A percentile compares a stretch with the other conserved stretches of the same genome.
These are phyloP conservation scores for Prorops nasuta DNA, from an alignment of 1,140 invertebrate genomes.

Conservation along the genomic window DNA sequence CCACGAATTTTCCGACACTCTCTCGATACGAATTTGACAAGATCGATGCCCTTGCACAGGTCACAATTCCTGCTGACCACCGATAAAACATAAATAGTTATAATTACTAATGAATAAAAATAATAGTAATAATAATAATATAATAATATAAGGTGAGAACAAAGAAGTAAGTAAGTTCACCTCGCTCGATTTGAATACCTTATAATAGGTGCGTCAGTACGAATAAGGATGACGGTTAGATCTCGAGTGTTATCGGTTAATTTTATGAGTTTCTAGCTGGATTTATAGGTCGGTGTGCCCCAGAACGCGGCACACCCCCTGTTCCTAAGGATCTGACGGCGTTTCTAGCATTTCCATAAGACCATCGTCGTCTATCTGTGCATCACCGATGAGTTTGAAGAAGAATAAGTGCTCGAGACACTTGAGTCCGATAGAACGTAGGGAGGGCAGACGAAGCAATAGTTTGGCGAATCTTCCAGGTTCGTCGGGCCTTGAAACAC, in stretches of 20 bases:
- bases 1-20: slow-evolving; percentile 8
- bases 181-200: not conserved
- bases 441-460: slow-evolving; percentile 85
- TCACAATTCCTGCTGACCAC: not conserved
- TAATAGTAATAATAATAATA: not conserved
- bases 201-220: too few relatives aligned
- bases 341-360: slow-evolving; percentile 71
- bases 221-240: not conserved
- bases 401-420: slow-evolving; percentile 95
- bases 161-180: slow-evolving; percentile 18
- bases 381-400: slow-evolving; percentile 85
- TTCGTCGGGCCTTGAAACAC: slow-evolving; percentile 82
- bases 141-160: not conserved
- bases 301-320: slow-evolving; percentile 43
- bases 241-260: not conserved
- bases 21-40: slow-evolving; percentile 26
- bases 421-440: slow-evolving; percentile 93
- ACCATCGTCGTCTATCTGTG: slow-evolving; percentile 68
- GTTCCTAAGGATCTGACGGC: slow-evolving; percentile 55
- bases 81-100: not conserved
- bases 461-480: slow-evolving; percentile 93
- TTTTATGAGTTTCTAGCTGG: not conserved
- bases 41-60: not conserved
- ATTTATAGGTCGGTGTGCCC: slow-evolving; percentile 46
- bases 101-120: not conserved